Evolutionary conservation across 1,140 invertebrate genomes (phyloP).

Genomic region (Papilio dardanus): DNA sequence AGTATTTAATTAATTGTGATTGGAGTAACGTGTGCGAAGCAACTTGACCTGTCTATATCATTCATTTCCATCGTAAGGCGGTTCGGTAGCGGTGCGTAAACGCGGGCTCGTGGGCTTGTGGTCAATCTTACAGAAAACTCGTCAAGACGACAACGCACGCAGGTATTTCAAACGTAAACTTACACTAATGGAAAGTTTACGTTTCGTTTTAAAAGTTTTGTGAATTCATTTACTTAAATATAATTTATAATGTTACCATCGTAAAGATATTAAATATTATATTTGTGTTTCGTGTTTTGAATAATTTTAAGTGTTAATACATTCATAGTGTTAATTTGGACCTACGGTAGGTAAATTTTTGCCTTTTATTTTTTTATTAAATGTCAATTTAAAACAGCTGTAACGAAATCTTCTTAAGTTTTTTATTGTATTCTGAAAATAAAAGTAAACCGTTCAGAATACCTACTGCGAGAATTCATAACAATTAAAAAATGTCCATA

Average conservation of each 20-base stretch:
- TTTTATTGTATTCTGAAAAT: too few species aligned
- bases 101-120: constrained; percentile 4
- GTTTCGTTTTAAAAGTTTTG: background rate
- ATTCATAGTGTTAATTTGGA: background rate
- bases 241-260: too few species aligned
- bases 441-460: too few species aligned
- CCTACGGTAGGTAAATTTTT: background rate
- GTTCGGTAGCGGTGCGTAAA: constrained; percentile 17
- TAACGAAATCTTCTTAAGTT: too few species aligned
- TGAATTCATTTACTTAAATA: too few species aligned
- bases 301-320: background rate
- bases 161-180: constrained; percentile 19
- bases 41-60: background rate
- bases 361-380: background rate
- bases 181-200: background rate
- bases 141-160: constrained; percentile 23
- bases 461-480: too few species aligned
- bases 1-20: background rate
- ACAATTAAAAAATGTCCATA: background rate
- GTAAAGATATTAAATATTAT: too few species aligned
- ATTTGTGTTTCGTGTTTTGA: too few species aligned
- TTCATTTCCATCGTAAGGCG: background rate
- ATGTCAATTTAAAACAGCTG: too few species aligned
- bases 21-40: background rate
- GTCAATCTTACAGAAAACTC: constrained; percentile 27